These are phyloP conservation scores for Semicossyphus pulcher DNA, from an alignment of 2,113 vertebrate genomes.

Conservation along the genomic window DNA sequence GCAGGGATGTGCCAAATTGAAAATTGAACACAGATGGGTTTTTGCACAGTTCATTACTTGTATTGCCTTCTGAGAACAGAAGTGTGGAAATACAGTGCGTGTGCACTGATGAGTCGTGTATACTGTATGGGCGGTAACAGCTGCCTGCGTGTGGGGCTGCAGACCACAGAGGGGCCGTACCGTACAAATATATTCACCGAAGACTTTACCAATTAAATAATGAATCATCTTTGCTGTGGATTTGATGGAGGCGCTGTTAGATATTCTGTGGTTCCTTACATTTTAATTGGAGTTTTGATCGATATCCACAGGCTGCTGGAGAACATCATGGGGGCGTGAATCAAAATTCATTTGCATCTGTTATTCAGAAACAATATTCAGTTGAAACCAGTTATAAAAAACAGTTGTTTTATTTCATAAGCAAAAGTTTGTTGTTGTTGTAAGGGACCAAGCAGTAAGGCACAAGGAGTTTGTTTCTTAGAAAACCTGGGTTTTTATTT, in stretches of 20 bases:
- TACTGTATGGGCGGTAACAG: constrained; percentile 14
- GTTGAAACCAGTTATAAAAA: not conserved
- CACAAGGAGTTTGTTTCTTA: too few species aligned
- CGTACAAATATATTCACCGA: not conserved
- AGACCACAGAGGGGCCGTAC: constrained; percentile 4
- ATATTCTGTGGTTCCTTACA: not conserved
- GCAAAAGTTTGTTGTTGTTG: too few species aligned
- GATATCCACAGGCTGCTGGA: not conserved
- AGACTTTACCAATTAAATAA: constrained; percentile 5
- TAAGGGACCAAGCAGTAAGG: too few species aligned
- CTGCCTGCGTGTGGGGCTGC: constrained; percentile 12
- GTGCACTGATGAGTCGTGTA: constrained; percentile 12
- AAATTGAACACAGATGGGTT: constrained; percentile 71
- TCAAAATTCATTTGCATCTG: not conserved
- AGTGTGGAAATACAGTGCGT: constrained; percentile 40
- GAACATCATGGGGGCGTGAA: not conserved
- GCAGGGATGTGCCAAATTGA: constrained; percentile 41
- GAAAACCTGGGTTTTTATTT: too few species aligned
- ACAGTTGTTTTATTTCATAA: not conserved
- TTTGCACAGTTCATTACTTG: constrained; percentile 70
- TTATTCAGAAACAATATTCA: not conserved
- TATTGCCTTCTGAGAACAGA: constrained; percentile 41
- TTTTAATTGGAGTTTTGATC: constrained; percentile 7
- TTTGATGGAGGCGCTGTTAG: not conserved
- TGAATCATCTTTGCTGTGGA: not conserved